phyloP scores from a whole-genome alignment of 2,797 vertebrate species.

The Limosa lapponica region DNA sequence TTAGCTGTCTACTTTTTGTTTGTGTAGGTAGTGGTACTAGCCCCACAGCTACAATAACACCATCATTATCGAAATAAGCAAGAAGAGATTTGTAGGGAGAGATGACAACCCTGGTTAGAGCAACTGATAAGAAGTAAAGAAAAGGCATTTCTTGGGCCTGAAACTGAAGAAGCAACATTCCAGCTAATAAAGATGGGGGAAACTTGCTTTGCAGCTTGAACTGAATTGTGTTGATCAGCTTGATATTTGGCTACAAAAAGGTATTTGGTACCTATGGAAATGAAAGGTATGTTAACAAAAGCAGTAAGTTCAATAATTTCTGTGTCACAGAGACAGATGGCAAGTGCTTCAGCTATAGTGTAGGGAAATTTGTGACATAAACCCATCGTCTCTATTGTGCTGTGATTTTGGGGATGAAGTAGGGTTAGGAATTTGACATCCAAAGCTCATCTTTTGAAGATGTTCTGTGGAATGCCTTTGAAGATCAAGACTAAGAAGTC shows the following conservation, averaged over 20 bases:
- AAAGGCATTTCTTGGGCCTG: background rate
- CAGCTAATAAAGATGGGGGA: background rate
- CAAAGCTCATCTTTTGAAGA: conserved; percentile 54
- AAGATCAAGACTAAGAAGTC: conserved; percentile 58
- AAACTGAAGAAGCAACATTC: conserved; percentile 21
- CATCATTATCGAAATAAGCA: background rate
- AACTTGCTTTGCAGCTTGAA: background rate
- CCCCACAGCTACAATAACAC: background rate
- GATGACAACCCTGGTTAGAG: background rate
- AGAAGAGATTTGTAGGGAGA: background rate
- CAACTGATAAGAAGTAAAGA: background rate
- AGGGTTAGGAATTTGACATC: conserved; percentile 5
- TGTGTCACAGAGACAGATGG: background rate
- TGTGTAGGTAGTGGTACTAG: background rate
- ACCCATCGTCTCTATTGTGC: background rate
- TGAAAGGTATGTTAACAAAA: background rate
- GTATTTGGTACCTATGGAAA: background rate
- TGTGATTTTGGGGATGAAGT: background rate
- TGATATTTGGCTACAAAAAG: background rate
- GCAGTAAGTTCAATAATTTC: background rate
- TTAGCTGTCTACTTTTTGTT: background rate
- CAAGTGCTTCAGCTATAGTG: background rate
- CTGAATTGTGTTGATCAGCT: background rate
- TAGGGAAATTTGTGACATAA: background rate
- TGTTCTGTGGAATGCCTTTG: conserved; percentile 61